Conservation (phyloP, 1,140 invertebrate species). For the Cardiocondyla obscurior region DNA sequence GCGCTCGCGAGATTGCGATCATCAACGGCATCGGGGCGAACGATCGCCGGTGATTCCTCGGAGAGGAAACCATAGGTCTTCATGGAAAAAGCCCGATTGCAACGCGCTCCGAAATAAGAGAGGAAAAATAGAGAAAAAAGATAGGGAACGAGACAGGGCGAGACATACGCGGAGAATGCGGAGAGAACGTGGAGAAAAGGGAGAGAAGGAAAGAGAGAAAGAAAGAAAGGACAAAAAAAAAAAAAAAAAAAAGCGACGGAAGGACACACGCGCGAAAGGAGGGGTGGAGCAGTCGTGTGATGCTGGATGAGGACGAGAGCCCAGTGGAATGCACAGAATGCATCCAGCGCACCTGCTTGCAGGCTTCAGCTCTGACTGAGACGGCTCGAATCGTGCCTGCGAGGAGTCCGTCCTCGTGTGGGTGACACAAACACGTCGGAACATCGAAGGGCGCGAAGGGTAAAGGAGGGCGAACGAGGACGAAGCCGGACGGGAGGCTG, state of each 20-base stretch:
- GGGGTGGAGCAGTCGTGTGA: slow-evolving; percentile 66
- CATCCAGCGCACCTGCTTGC: slow-evolving; percentile 71
- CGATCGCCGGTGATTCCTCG: slow-evolving; percentile 11
- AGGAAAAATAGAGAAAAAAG: not conserved
- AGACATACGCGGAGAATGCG: not conserved
- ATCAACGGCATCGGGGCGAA: not conserved
- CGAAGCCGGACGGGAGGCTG: not conserved
- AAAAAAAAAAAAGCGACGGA: slow-evolving; percentile 12
- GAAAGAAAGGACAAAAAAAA: not conserved
- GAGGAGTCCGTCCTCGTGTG: slow-evolving; percentile 44
- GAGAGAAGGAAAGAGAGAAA: not conserved
- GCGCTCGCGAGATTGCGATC: slow-evolving; percentile 37
- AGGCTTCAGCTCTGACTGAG: slow-evolving; percentile 65
- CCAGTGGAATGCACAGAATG: slow-evolving; percentile 72
- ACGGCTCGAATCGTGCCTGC: slow-evolving; percentile 52
- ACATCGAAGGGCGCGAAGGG: not conserved
- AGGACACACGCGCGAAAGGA: slow-evolving; percentile 46
- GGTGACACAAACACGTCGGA: slow-evolving; percentile 37
- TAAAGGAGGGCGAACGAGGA: not conserved
- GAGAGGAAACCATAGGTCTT: slow-evolving; percentile 27
- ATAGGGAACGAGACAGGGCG: not conserved
- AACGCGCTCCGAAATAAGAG: slow-evolving; percentile 16
- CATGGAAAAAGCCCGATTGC: slow-evolving; percentile 35
- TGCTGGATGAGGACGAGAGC: slow-evolving; percentile 69
- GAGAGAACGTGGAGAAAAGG: not conserved